Conservation (phyloP, 2,888 invertebrate species). For the Hoplodrina ambigua region DNA sequence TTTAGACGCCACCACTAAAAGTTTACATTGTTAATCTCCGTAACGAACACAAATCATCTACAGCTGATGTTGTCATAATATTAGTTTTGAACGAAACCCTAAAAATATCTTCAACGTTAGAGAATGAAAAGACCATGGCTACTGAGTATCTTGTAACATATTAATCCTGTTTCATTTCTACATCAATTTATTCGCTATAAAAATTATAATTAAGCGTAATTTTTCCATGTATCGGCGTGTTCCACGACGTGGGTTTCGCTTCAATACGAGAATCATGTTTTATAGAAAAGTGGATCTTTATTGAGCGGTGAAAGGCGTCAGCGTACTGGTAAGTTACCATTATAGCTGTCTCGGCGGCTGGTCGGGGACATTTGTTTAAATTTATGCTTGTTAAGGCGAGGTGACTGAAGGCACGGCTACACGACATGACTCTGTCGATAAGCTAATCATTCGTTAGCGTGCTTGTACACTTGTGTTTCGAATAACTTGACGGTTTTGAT, state of each 20-base stretch:
- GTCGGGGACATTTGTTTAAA: constrained; percentile 73
- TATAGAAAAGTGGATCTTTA: constrained; percentile 86
- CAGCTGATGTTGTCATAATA: constrained; percentile 33
- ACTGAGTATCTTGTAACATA: constrained; percentile 45
- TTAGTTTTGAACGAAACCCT: constrained; percentile 36
- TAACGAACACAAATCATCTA: constrained; percentile 29
- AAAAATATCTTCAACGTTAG: constrained; percentile 31
- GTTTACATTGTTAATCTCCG: constrained; percentile 22
- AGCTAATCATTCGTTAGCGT: constrained; percentile 61
- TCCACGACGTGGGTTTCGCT: constrained; percentile 69
- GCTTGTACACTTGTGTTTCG: constrained; percentile 51
- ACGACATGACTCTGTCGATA: constrained; percentile 61
- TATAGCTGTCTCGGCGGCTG: constrained; percentile 70
- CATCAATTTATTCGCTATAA: constrained; percentile 78
- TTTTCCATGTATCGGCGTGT: constrained; percentile 73
- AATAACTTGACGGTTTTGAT: constrained; percentile 24
- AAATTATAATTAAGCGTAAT: constrained; percentile 80
- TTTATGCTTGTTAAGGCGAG: constrained; percentile 74
- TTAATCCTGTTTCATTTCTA: constrained; percentile 55
- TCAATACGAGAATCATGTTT: constrained; percentile 71
- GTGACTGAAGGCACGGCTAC: constrained; percentile 67
- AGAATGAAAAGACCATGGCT: constrained; percentile 26
- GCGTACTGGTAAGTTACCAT: constrained; percentile 58
- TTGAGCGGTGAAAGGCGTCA: constrained; percentile 83
- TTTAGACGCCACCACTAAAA: constrained; percentile 18